Evolutionary conservation across 1,140 invertebrate genomes (phyloP), one percentile per base, ranked within the genome.

Genomic region (Physella acuta): DNA sequence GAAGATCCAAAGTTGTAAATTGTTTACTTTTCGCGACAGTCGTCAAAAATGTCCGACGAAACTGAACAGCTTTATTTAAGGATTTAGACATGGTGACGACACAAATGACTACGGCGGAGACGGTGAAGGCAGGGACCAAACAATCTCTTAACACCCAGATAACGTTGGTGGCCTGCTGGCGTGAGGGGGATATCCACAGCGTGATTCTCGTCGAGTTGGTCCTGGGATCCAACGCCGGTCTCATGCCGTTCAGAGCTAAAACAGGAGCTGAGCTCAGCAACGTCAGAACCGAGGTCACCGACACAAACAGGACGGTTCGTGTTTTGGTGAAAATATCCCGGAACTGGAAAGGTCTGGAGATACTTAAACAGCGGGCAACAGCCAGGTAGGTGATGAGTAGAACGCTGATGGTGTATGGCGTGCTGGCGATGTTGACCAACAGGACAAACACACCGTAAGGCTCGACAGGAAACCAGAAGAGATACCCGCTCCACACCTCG

Each of bases 351-450:
- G 62, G 62, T 53, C n/a, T 65, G 8, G n/a, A 39, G 1, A 65
- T 31, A 52, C 62, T 52, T 24, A 65, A 24, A 65, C 62, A 65
- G 1, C 62, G 24, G n/a, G 26, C 49, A 31, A 65, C 44, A 31
- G 62, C 62, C 3, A 65, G 16, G 24, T 14, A 65, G 1, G 51
- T 53, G 20, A 34, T 65, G 28, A 17, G 51, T 37, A 65, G 30
- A 4, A 51, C 20, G 16, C 26, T 65, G 2, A 30, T 20, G 14
- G 33, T 17, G 44, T 52, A 28, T 3, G 53, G 3, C 20, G 36
- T 4, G 26, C 33, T n/a, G 5, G 26, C 16, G 26, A 65, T 14
- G 20, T 65, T 65, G 44, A 31, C 30, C 4, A 53, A 51, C 14
- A 52, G 24, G 16, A 65, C 1, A 3, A n/a, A 52, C 16, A 65